Percentiles rank a stretch among this genome's conserved stretches.
Evolutionary conservation across 2,113 vertebrate species (phyloP).

Genomic region (Aptenodytes forsteri): DNA sequence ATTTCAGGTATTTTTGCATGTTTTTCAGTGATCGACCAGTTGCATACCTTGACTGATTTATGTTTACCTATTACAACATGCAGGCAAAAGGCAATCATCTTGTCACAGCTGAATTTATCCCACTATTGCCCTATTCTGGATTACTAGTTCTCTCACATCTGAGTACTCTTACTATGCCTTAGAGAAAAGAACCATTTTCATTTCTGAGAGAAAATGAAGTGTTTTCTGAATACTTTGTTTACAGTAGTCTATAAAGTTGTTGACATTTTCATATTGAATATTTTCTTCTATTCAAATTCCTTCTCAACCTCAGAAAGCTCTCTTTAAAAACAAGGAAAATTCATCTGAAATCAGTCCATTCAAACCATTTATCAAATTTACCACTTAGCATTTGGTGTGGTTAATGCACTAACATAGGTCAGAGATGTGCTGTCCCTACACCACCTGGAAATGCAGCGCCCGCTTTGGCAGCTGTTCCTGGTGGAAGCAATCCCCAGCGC

Average conservation of each 20-base stretch:
- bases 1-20: background rate
- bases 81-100: constrained; percentile 3
- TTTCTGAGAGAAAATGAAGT: background rate
- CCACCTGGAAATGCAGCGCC: background rate
- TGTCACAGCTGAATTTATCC: constrained; percentile 3
- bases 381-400: background rate
- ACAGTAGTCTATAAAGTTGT: background rate
- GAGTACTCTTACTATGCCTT: background rate
- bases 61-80: background rate
- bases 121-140: background rate
- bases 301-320: background rate
- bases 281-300: background rate
- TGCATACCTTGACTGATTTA: background rate
- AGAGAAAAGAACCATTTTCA: background rate
- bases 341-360: background rate
- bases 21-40: background rate
- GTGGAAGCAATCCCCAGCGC: background rate
- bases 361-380: background rate
- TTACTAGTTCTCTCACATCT: background rate
- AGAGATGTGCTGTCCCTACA: background rate
- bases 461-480: background rate
- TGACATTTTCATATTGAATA: background rate
- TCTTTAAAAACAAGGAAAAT: background rate
- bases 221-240: background rate
- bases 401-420: background rate